Conservation (phyloP, 1,140 invertebrate species). For the Mycetomoellerius zeteki region DNA sequence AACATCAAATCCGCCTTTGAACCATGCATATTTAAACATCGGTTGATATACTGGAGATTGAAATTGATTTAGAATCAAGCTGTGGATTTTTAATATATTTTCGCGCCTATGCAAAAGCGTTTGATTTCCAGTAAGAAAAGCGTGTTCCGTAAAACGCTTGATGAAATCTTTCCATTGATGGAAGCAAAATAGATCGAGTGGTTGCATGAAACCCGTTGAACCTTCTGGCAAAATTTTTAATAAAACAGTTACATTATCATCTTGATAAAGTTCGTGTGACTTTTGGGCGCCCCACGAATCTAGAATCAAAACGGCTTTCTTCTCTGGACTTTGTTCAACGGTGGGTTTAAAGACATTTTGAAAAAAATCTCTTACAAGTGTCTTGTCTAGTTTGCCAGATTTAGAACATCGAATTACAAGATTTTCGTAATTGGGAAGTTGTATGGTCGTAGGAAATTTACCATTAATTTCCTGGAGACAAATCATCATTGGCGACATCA, state of each 20-base stretch:
- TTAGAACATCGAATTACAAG: neutral
- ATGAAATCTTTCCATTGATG: neutral
- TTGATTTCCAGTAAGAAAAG: conserved; percentile 1
- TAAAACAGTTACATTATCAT: conserved; percentile 8
- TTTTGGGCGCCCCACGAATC: neutral
- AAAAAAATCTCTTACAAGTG: no score
- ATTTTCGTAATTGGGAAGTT: neutral
- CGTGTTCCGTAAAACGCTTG: neutral
- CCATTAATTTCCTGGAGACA: no score
- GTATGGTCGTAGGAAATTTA: neutral
- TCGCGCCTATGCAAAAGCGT: neutral
- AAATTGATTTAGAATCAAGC: neutral
- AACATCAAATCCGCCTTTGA: no score
- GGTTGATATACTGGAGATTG: neutral
- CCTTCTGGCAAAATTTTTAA: conserved; percentile 8
- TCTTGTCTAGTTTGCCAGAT: neutral
- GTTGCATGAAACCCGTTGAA: neutral
- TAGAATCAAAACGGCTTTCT: neutral
- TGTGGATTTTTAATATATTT: neutral
- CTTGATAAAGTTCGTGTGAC: neutral
- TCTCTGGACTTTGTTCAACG: neutral
- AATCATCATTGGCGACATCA: no score
- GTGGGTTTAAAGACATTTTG: no score
- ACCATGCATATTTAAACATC: neutral
- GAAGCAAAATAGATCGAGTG: neutral